Evolutionary conservation across 1,140 invertebrate genomes (phyloP), one percentile per base, ranked within the genome.

Genomic region (Acromyrmex charruanus): DNA sequence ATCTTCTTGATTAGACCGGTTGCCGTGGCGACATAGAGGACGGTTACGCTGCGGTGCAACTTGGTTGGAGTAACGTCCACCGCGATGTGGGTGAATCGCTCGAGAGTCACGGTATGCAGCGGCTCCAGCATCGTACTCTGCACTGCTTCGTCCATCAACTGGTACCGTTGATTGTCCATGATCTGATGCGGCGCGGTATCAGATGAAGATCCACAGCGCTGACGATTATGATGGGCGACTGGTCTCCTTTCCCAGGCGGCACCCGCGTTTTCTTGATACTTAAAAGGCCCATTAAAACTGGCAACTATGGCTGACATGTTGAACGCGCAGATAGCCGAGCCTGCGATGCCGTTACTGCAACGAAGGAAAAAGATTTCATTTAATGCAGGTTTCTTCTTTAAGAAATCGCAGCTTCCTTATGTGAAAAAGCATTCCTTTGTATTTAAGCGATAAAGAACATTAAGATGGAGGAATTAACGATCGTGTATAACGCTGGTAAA

Each of bases 271-370:
- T 97, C 96, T 94, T 98, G 98, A 88, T 98, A 96, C 91, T 99
- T 99, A 95, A 99, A 99, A 0, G 97, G 96, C 0, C 99, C 99
- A 63, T 97, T 96, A 93, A 99, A 99, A 0, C 98, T 97, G 7
- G 96, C 95, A 63, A 97, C 96, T 14, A 99, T 98, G 0, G 98
- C 96, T 0, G 97, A 96, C 94, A 99, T 97, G 92, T 98, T 98
- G 95, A 98, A 99, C 0, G 98, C 97, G 94, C 99, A 99, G 0
- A 99, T 97, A 0, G 99, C 99, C 12, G 99, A 99, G 9, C 98
- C 99, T 16, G 97, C 96, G 86, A 99, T 98, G 88, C 98, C 97
- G 92, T 99, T 99, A 21, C 98, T 98, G 94, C 49, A 39, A 25
- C n/a, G 68, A n/a, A 25, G 31, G 16, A 51, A 51, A 51, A 87